A percentile compares a stretch with the other conserved stretches of the same genome.
Evolutionary conservation across 1,140 invertebrate genomes (phyloP).

Genomic region (Ooceraea biroi): DNA sequence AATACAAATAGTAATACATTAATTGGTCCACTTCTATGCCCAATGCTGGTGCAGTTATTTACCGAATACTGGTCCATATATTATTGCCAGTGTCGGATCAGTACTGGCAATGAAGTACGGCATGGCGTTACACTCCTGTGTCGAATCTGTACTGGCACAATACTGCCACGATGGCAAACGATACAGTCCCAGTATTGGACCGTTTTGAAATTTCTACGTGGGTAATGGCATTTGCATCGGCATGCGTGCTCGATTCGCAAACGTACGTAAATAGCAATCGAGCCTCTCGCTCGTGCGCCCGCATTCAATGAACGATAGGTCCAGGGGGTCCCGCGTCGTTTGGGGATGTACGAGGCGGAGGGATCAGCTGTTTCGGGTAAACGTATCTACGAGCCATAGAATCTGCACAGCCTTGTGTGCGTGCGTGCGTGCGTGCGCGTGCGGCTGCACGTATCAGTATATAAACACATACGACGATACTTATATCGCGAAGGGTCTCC

Average conservation of each 20-base stretch:
- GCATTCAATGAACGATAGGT: constrained; percentile 74
- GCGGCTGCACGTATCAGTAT: constrained; percentile 29
- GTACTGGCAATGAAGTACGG: no score
- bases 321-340: constrained; percentile 74
- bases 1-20: no score
- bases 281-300: constrained; percentile 46
- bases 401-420: constrained; percentile 67
- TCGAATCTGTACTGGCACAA: no score
- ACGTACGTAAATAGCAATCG: constrained; percentile 48
- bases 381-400: constrained; percentile 64
- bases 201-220: no score
- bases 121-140: no score
- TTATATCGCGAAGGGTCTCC: constrained; percentile 77
- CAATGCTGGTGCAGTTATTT: no score
- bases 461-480: constrained; percentile 56
- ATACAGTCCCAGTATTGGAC: no score
- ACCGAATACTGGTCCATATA: no score
- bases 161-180: no score
- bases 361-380: constrained; percentile 80
- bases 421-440: constrained; percentile 9
- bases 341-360: constrained; percentile 82
- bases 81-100: no score
- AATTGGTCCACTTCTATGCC: no score
- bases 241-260: constrained; percentile 17
- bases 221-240: not conserved